These are phyloP conservation scores for Sinocyclocheilus anshuiensis DNA, from an alignment of 2,113 vertebrate genomes.

Conservation along the genomic window DNA sequence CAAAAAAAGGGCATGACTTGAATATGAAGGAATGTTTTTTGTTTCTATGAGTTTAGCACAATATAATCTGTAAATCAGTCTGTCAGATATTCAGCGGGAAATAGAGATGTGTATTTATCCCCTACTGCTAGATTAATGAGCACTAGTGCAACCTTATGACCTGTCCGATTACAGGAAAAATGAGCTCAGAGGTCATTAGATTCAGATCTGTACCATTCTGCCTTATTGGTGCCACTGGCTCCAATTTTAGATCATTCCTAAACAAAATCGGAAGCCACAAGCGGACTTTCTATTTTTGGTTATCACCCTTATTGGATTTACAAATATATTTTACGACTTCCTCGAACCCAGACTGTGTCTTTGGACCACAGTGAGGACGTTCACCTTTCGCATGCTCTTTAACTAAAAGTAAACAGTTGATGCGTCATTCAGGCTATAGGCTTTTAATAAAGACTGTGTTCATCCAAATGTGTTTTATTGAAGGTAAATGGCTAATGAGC, in stretches of 20 bases:
- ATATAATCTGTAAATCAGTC: slow-evolving; percentile 49
- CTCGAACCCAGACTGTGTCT: slow-evolving; percentile 23
- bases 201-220: slow-evolving; percentile 68
- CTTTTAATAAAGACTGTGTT: not conserved
- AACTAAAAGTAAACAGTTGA: slow-evolving; percentile 3
- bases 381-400: slow-evolving; percentile 30
- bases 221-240: slow-evolving; percentile 61
- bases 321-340: slow-evolving; percentile 51
- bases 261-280: slow-evolving; percentile 44
- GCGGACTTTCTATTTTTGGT: slow-evolving; percentile 48
- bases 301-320: slow-evolving; percentile 10
- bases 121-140: slow-evolving; percentile 71
- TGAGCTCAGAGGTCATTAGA: slow-evolving; percentile 72
- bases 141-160: slow-evolving; percentile 67
- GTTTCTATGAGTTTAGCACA: slow-evolving; percentile 28
- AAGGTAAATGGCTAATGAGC: slow-evolving; percentile 32
- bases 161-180: slow-evolving; percentile 74
- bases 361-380: slow-evolving; percentile 7
- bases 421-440: not conserved
- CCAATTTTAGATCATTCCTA: slow-evolving; percentile 59
- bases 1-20: not conserved
- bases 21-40: not conserved
- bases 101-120: slow-evolving; percentile 68
- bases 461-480: slow-evolving; percentile 27
- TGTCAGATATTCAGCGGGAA: slow-evolving; percentile 55